Percentiles rank a stretch among this genome's conserved stretches.
Evolutionary conservation across 2,113 vertebrate genomes (phyloP).

Genomic region (Ovibos moschatus): DNA sequence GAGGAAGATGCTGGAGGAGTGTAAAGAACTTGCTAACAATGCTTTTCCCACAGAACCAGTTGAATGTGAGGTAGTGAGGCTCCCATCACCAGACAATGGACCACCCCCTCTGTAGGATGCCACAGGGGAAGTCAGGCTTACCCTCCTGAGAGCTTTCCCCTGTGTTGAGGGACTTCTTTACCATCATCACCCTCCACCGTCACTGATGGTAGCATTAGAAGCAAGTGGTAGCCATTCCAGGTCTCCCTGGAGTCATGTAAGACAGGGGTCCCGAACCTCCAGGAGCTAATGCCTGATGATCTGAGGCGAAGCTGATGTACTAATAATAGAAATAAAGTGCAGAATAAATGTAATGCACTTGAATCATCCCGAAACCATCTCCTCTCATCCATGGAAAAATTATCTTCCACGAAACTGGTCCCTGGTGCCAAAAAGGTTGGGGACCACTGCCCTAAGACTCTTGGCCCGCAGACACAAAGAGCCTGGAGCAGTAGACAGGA

Average conservation of each 20-base stretch:
- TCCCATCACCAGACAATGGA: neutral
- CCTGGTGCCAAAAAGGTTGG: neutral
- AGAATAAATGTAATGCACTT: neutral
- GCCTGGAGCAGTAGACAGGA: neutral
- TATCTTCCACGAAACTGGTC: neutral
- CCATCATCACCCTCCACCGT: neutral
- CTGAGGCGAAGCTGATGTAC: neutral
- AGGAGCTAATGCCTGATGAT: neutral
- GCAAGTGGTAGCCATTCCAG: neutral
- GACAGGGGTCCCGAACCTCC: neutral
- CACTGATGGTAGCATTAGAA: neutral
- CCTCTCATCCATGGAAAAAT: neutral
- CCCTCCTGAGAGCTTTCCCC: neutral
- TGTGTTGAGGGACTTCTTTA: too few relatives aligned
- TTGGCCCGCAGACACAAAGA: neutral
- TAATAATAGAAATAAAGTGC: neutral
- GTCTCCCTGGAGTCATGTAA: neutral
- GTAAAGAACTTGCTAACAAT: neutral
- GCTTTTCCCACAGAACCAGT: neutral
- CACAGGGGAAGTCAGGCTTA: neutral
- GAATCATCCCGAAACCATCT: neutral
- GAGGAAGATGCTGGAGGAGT: neutral
- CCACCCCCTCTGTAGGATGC: neutral
- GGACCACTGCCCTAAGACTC: neutral
- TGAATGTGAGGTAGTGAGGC: neutral